Evolutionary conservation across 2,888 invertebrate genomes (phyloP).

Genomic region (Tortrix viridana): DNA sequence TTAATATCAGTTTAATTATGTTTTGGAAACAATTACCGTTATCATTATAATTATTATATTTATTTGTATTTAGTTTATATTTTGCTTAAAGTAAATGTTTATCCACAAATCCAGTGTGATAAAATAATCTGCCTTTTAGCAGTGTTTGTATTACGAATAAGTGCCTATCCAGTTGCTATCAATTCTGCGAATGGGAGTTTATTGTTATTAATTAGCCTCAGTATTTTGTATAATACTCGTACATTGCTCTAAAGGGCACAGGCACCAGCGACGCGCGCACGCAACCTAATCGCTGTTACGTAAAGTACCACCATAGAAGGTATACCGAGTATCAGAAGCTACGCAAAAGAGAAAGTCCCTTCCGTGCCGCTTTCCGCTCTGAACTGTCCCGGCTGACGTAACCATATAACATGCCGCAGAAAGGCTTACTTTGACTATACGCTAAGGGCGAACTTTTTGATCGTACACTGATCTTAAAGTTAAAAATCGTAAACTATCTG

Average conservation of each 20-base stretch:
- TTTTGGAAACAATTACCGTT: too few relatives aligned
- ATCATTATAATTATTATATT: too few relatives aligned
- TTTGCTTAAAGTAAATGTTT: too few relatives aligned
- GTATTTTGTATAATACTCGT: background rate
- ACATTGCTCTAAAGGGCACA: conserved; percentile 18
- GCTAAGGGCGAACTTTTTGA: too few relatives aligned
- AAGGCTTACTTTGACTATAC: background rate
- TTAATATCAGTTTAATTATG: background rate
- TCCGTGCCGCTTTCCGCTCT: conserved; percentile 81
- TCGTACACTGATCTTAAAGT: too few relatives aligned
- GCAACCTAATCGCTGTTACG: conserved; percentile 30
- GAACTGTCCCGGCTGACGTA: conserved; percentile 82
- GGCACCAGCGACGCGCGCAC: conserved; percentile 2
- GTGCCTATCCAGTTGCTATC: too few relatives aligned
- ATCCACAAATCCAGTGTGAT: too few relatives aligned
- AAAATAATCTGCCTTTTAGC: too few relatives aligned
- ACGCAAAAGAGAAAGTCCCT: conserved; percentile 82
- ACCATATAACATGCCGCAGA: conserved; percentile 48
- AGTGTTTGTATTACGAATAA: too few relatives aligned
- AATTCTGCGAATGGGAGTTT: too few relatives aligned
- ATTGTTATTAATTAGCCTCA: background rate
- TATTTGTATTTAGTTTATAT: too few relatives aligned
- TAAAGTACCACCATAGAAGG: conserved; percentile 43
- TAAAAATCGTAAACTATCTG: too few relatives aligned
- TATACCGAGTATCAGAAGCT: conserved; percentile 45